These are phyloP conservation scores for Globia sparganii DNA, from an alignment of 2,888 invertebrate genomes.

Conservation along the genomic window DNA sequence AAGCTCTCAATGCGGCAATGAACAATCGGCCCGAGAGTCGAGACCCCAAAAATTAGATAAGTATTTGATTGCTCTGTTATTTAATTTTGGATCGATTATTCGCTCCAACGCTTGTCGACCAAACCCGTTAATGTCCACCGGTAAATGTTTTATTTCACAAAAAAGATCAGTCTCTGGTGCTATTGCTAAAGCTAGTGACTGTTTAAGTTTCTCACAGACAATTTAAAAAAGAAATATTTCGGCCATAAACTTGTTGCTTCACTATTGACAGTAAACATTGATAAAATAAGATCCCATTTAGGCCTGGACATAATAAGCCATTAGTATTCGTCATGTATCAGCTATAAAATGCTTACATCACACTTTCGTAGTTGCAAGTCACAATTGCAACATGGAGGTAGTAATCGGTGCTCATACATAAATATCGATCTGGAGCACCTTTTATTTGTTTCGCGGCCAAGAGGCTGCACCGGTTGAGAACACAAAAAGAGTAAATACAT, in stretches of 20 bases:
- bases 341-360: constrained; percentile 64
- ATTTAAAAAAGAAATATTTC: constrained; percentile 52
- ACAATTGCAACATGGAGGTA: constrained; percentile 63
- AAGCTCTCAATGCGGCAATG: constrained; percentile 36
- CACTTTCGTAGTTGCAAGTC: constrained; percentile 53
- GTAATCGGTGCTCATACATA: constrained; percentile 57
- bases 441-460: constrained; percentile 62
- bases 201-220: constrained; percentile 48
- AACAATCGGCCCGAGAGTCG: constrained; percentile 27
- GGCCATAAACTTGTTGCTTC: constrained; percentile 44
- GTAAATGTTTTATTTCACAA: constrained; percentile 68
- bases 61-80: constrained; percentile 71
- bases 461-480: constrained; percentile 59
- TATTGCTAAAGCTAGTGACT: constrained; percentile 61
- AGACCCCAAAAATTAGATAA: constrained; percentile 41
- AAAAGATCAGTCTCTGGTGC: constrained; percentile 60
- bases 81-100: constrained; percentile 81
- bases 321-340: constrained; percentile 59
- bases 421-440: constrained; percentile 65
- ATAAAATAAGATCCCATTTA: constrained; percentile 59
- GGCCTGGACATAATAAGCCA: constrained; percentile 52
- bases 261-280: constrained; percentile 50
- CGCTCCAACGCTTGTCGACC: constrained; percentile 80
- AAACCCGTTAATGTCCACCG: constrained; percentile 69
- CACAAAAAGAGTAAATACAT: constrained; percentile 71